Evolutionary conservation across 2,888 invertebrate species (phyloP).

Genomic region (Pollenia griseotomentosa): DNA sequence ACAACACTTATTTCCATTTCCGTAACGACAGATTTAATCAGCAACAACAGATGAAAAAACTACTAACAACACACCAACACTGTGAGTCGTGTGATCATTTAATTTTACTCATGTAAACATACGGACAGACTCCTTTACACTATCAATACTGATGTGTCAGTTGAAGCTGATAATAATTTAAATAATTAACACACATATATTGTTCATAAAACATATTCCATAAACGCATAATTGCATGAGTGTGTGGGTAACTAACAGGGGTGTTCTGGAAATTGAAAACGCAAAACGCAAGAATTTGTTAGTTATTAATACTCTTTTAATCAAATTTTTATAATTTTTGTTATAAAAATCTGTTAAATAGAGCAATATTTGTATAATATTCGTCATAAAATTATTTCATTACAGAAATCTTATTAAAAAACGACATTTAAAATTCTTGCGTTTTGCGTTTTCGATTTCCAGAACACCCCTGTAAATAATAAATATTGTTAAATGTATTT

Average conservation of each 20-base stretch:
- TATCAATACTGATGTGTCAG: constrained; percentile 14
- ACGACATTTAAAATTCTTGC: no score
- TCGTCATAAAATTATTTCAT: no score
- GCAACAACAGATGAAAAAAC: constrained; percentile 41
- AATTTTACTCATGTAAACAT: constrained; percentile 24
- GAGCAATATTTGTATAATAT: no score
- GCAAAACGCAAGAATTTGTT: no score
- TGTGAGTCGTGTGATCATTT: constrained; percentile 34
- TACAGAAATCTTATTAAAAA: no score
- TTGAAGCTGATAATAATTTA: constrained; percentile 11
- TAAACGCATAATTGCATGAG: neutral
- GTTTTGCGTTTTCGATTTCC: no score
- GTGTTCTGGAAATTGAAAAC: no score
- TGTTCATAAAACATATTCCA: constrained; percentile 6
- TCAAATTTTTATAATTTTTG: no score
- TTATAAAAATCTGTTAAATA: no score
- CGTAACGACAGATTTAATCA: constrained; percentile 66
- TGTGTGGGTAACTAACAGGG: neutral
- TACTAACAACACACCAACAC: constrained; percentile 23
- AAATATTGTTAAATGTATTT: no score
- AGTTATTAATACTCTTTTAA: no score
- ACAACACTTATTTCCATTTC: constrained; percentile 60
- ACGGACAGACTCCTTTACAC: neutral
- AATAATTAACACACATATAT: constrained; percentile 25
- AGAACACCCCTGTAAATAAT: no score